Base-by-base conservation (phyloP, 2,797 vertebrate species). In the Steatocranus sp. region DNA sequence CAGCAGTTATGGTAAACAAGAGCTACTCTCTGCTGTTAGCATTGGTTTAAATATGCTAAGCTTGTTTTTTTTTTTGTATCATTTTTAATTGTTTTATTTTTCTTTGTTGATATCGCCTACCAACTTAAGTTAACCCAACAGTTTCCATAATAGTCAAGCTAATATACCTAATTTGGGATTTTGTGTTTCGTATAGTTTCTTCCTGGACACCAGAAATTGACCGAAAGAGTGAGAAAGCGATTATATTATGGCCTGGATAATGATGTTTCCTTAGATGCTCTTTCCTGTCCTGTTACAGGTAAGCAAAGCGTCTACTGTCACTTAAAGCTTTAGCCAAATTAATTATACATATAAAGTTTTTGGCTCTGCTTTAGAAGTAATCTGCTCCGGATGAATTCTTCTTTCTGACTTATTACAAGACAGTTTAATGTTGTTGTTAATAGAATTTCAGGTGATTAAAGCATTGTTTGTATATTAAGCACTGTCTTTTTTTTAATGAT, bases 221-320 rank as follows among this genome's bases (percentile, higher is more conserved):
- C 96, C 0, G 97, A 98, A 79, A 93, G 98, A 43, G 96, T 99
- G 58, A 96, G 97, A 80, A 98, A 98, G 92, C 94, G 98, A 30
- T 95, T 99, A 32, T 99, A 99, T 78, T 99, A 99, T 88, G 97
- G 98, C 70, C 97, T 98, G 96, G 98, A 99, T 74, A 94, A 92
- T 20, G 98, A 99, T 20, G 96, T 96, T 51, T 94, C 96, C 15
- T 88, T 99, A 83, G 98, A 99, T 85, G 96, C 96, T 27, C 97
- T 99, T 30, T 99, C 99, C 6, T 98, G 97, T 78, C 99, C 99
- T 0, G 97, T 99, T 85, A 98, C 99, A 94, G 99, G 98, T 95
- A 53, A 92, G 53, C 9, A 58, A 23, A 10, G 2, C 3, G 48
- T 70, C 38, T 11, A 25, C 10, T 18, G 25, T 27, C 23, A 17